These are phyloP conservation scores for Leptobrachium leishanense DNA, from an alignment of 2,113 vertebrate genomes.

Conservation along the genomic window DNA sequence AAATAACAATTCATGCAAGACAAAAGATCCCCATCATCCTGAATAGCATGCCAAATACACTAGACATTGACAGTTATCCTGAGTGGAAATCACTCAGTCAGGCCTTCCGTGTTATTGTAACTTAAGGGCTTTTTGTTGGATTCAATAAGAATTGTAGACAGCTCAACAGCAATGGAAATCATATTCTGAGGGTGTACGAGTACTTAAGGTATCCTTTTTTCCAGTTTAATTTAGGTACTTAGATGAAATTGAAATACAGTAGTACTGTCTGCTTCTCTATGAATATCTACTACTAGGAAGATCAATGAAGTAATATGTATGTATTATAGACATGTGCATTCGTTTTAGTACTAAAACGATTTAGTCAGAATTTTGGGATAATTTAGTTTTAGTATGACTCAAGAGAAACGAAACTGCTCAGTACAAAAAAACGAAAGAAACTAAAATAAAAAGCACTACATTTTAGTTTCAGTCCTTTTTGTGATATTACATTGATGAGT, in stretches of 20 bases:
- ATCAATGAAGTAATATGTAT: background rate
- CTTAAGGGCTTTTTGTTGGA: background rate
- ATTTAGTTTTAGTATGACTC: no score
- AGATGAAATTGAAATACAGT: background rate
- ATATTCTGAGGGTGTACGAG: background rate
- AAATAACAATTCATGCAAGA: constrained; percentile 17
- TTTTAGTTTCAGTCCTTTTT: no score
- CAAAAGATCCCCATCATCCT: constrained; percentile 1
- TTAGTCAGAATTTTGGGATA: no score
- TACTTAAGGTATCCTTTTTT: background rate
- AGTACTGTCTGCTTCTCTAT: background rate
- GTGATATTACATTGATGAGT: no score
- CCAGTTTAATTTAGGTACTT: constrained; percentile 3
- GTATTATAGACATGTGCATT: no score
- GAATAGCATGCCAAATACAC: constrained; percentile 1
- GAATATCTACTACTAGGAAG: background rate
- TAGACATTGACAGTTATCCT: constrained; percentile 1
- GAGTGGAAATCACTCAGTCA: background rate
- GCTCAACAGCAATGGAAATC: background rate
- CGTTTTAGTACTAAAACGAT: no score
- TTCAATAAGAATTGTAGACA: background rate
- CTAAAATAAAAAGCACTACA: no score
- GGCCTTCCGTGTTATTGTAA: background rate
- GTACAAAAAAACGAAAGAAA: no score
- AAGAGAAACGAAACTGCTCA: no score